Percentiles rank a stretch among this genome's conserved stretches.
These are phyloP conservation scores for Muntiacus muntjak DNA, from an alignment of 2,113 vertebrate species.

Conservation along the genomic window DNA sequence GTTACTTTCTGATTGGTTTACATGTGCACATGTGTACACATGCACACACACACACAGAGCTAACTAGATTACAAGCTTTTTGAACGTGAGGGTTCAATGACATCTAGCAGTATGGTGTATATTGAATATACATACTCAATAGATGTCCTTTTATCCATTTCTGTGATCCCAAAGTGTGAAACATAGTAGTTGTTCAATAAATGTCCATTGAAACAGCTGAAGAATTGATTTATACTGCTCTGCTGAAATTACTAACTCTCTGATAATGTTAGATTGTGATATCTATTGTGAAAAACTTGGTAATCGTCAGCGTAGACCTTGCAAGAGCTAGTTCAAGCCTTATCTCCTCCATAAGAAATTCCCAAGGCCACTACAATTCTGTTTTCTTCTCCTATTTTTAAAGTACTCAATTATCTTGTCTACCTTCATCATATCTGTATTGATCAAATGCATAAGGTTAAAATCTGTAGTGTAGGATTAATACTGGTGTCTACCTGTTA, in stretches of 20 bases:
- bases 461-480: neutral
- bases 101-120: neutral
- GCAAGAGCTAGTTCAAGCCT: neutral
- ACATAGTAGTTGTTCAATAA: neutral
- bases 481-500: neutral
- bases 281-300: neutral
- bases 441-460: neutral
- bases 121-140: neutral
- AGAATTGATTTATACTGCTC: neutral
- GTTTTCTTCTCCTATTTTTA: neutral
- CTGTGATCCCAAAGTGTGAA: neutral
- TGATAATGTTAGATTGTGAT: neutral
- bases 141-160: neutral
- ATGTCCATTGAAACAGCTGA: neutral
- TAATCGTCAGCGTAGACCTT: neutral
- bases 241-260: neutral
- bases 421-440: neutral
- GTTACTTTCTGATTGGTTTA: neutral
- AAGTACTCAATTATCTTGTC: neutral
- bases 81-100: neutral
- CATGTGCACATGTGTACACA: rapidly evolving
- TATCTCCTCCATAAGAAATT: neutral
- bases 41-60: neutral
- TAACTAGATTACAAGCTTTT: neutral
- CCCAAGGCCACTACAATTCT: neutral